Evolutionary conservation across 2,888 invertebrate genomes (phyloP).

Genomic region (Harmothoe impar): DNA sequence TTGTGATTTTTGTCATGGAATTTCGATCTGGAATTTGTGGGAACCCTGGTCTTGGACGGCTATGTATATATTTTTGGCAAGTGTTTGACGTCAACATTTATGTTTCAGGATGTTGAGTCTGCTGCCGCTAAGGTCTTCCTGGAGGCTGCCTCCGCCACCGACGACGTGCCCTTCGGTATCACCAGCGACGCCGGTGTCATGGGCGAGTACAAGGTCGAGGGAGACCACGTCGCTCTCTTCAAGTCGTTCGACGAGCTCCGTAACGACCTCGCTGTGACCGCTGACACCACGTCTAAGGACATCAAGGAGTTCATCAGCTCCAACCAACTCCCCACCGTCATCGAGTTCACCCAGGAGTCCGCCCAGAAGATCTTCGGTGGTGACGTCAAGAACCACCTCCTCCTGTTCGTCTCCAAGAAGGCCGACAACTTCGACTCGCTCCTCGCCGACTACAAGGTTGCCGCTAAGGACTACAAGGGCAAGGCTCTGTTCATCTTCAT

Average conservation of each 20-base stretch:
- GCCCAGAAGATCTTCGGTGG: constrained; percentile 99
- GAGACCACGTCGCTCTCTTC: constrained; percentile 92
- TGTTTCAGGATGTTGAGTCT: constrained; percentile 87
- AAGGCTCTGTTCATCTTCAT: constrained; percentile 97
- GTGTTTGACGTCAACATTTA: no score
- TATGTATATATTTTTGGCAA: no score
- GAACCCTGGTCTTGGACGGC: no score
- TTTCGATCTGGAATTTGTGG: no score
- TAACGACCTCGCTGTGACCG: constrained; percentile 82
- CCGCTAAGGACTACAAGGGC: constrained; percentile 95
- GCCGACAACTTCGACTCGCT: constrained; percentile 90
- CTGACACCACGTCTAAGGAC: constrained; percentile 86
- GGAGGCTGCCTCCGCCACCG: constrained; percentile 90
- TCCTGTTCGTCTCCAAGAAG: constrained; percentile 95
- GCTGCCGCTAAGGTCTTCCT: constrained; percentile 93
- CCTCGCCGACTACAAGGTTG: constrained; percentile 90
- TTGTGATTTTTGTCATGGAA: no score
- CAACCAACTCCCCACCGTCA: constrained; percentile 93
- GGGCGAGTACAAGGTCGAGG: constrained; percentile 90
- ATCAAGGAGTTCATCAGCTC: constrained; percentile 92
- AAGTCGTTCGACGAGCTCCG: constrained; percentile 88
- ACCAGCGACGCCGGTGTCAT: constrained; percentile 91
- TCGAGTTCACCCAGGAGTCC: constrained; percentile 98
- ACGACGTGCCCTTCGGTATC: constrained; percentile 95
- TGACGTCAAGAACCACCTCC: constrained; percentile 97